phyloP scores from a whole-genome alignment of 1,140 invertebrate species.

The Pseudomyrmex pallidus region DNA sequence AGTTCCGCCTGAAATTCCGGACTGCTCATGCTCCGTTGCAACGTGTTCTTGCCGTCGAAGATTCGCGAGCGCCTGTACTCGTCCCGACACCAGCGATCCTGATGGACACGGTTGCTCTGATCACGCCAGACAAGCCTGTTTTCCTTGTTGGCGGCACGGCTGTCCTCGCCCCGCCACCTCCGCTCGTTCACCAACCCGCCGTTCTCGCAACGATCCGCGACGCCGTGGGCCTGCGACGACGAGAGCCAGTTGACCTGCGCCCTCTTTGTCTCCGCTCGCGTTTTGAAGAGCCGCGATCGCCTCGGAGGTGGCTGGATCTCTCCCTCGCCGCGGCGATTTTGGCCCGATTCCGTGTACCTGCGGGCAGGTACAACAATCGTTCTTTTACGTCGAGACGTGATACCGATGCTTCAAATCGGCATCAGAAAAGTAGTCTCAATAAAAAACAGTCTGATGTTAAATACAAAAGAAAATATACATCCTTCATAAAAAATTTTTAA shows the following conservation, averaged over 20 bases:
- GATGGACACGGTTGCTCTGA: constrained; percentile 16
- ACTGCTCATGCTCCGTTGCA: constrained; percentile 87
- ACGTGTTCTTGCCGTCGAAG: constrained; percentile 77
- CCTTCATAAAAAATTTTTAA: not conserved
- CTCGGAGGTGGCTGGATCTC: constrained; percentile 84
- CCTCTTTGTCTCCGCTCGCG: constrained; percentile 89
- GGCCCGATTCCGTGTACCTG: constrained; percentile 74
- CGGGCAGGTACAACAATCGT: not conserved
- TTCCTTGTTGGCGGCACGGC: constrained; percentile 26
- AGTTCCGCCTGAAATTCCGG: constrained; percentile 89
- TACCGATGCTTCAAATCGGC: not conserved
- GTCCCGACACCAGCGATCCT: constrained; percentile 58
- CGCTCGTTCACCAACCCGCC: constrained; percentile 48
- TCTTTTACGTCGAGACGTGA: constrained; percentile 3
- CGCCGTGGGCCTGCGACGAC: constrained; percentile 29
- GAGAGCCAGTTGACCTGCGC: constrained; percentile 74
- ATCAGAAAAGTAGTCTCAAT: not conserved
- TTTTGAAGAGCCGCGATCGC: constrained; percentile 89
- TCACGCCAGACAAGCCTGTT: constrained; percentile 40
- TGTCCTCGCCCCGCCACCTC: constrained; percentile 58
- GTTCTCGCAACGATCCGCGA: constrained; percentile 52
- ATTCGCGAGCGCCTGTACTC: constrained; percentile 60
- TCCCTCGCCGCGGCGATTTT: constrained; percentile 67
- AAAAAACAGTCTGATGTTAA: not conserved
- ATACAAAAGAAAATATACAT: not conserved